Evolutionary conservation across 2,888 invertebrate genomes (phyloP), one percentile per base, ranked within the genome.

Genomic region (Lasioglossum leucozonium): DNA sequence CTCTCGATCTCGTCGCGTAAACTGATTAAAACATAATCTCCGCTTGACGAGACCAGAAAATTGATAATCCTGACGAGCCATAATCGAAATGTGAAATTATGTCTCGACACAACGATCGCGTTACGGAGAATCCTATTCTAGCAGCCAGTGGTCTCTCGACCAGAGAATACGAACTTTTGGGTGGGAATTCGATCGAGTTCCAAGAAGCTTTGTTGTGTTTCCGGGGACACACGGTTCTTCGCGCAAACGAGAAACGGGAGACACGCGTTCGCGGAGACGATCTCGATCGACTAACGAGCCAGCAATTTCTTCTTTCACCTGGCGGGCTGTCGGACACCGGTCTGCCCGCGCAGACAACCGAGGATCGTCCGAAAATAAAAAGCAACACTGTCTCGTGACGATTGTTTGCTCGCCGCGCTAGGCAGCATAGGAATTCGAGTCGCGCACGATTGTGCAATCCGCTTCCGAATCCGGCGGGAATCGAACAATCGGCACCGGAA

Each of bases 291-390:
- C 58, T 58, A 62, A 42, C 74, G 26, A 42, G 74, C 58, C 40
- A 58, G 30, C 42, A 37, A 76, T 76, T 76, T 47, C 34, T 76
- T 69, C 67, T 37, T 69, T 77, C 77, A 18, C 47, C 30, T 34
- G 34, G 18, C 67, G 37, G 18, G 40, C 8, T 40, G n/a, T 40
- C n/a, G 47, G 0, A 11, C 34, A 42, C 18, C 26, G 44, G 76
- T 37, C 76, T 65, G 65, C 8, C 5, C 34, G 65, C 44, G 65
- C 34, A 67, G 76, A 67, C 51, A 22, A 2, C 2, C 51, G 77
- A 37, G 51, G 51, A 40, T 26, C 40, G 44, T 51, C 51, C 69
- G 77, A 77, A 47, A 77, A 77, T 69, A 69, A 77, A 69, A 13
- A 55, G 65, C 40, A 26, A 47, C 30, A 77, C 44, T 18, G 37